Evolutionary conservation across 2,113 vertebrate genomes (phyloP).

Genomic region (Morone chrysops): DNA sequence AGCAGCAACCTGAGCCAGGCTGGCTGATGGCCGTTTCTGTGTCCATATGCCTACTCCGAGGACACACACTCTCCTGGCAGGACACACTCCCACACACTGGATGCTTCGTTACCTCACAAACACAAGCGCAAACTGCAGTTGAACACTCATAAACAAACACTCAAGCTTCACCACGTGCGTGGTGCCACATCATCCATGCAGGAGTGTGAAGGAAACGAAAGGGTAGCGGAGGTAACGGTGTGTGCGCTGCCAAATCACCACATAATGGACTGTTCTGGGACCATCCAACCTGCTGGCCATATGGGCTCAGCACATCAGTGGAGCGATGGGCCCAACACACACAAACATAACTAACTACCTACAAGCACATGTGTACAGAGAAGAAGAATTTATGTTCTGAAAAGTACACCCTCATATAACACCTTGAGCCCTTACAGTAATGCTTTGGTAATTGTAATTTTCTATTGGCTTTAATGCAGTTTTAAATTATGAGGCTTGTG

Average conservation of each 20-base stretch:
- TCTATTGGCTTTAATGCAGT: too few relatives aligned
- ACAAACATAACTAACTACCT: neutral
- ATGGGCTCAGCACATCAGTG: constrained; percentile 55
- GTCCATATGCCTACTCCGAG: constrained; percentile 65
- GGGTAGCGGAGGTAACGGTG: constrained; percentile 52
- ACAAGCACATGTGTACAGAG: neutral
- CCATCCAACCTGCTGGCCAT: constrained; percentile 54
- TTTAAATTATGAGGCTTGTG: neutral
- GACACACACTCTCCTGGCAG: constrained; percentile 59
- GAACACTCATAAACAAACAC: constrained; percentile 43
- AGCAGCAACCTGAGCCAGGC: constrained; percentile 65
- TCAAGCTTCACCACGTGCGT: constrained; percentile 23
- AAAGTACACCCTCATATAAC: neutral
- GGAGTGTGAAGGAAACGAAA: constrained; percentile 52
- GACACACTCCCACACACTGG: constrained; percentile 56
- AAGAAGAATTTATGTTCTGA: neutral
- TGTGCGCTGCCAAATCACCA: constrained; percentile 71
- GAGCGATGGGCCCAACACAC: constrained; percentile 18
- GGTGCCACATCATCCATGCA: constrained; percentile 48
- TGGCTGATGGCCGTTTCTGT: constrained; percentile 47
- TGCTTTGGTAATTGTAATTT: neutral
- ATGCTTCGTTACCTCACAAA: constrained; percentile 53
- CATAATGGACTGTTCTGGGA: constrained; percentile 68
- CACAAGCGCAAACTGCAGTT: constrained; percentile 17
- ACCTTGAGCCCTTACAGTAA: neutral